A percentile compares a stretch with the other conserved stretches of the same genome.
Conservation (phyloP, 2,888 invertebrate genomes). For the Lamellibrachia columna region DNA sequence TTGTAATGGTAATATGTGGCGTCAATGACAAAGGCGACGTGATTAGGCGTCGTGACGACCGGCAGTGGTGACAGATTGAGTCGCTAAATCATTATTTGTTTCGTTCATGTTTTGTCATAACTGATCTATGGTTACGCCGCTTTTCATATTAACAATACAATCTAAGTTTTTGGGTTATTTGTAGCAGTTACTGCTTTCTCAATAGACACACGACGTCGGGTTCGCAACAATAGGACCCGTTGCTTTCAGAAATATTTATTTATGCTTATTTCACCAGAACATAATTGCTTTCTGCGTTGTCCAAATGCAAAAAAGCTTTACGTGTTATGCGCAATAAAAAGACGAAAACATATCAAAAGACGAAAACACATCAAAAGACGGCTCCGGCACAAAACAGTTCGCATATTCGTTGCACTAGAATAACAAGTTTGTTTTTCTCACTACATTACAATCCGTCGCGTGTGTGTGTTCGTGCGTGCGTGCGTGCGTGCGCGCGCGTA, state of each 20-base stretch:
- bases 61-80: neutral
- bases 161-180: neutral
- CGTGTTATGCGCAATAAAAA: neutral
- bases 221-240: neutral
- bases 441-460: neutral
- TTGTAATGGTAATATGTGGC: neutral
- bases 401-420: neutral
- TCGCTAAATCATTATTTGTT: neutral
- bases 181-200: slow-evolving; percentile 3
- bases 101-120: neutral
- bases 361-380: neutral
- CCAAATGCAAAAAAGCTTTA: neutral
- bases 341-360: neutral
- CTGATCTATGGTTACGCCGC: neutral
- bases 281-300: neutral
- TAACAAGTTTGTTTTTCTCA: neutral
- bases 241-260: neutral
- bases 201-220: neutral
- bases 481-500: neutral
- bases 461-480: neutral
- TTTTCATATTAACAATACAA: neutral
- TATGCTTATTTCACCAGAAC: neutral
- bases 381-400: neutral
- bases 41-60: neutral
- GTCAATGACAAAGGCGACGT: neutral